Evolutionary conservation across 2,797 vertebrate species (phyloP).

Genomic region (Selene dorsalis): DNA sequence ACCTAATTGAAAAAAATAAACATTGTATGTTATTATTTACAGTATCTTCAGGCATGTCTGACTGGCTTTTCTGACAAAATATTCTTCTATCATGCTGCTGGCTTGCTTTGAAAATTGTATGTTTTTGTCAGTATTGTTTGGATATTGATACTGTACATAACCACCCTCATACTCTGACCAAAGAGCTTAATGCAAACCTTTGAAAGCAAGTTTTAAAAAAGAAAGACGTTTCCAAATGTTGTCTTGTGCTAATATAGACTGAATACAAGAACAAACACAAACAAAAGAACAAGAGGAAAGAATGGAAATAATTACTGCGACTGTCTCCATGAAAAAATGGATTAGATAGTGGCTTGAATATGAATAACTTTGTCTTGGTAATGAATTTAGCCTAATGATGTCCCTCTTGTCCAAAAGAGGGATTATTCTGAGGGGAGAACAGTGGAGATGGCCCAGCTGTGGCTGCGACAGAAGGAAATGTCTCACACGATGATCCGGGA

Average conservation of each 20-base stretch:
- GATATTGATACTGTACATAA: constrained; percentile 7
- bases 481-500: constrained; percentile 47
- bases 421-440: constrained; percentile 74
- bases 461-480: constrained; percentile 59
- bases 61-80: background rate
- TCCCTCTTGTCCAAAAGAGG: constrained; percentile 68
- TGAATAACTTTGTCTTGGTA: constrained; percentile 65
- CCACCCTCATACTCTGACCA: constrained; percentile 15
- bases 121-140: constrained; percentile 27
- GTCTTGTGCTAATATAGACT: constrained; percentile 7
- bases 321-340: constrained; percentile 49
- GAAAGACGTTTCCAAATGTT: constrained; percentile 7
- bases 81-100: background rate
- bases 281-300: background rate
- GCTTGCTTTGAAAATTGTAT: background rate
- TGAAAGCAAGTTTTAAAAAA: background rate
- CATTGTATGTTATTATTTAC: background rate
- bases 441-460: constrained; percentile 28
- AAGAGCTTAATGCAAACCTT: constrained; percentile 20
- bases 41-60: background rate
- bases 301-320: constrained; percentile 32
- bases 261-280: background rate
- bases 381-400: constrained; percentile 79
- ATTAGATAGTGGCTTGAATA: constrained; percentile 61
- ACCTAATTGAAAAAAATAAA: background rate